These are phyloP conservation scores for Sitobion miscanthi DNA, from an alignment of 1,140 invertebrate species.

Conservation along the genomic window DNA sequence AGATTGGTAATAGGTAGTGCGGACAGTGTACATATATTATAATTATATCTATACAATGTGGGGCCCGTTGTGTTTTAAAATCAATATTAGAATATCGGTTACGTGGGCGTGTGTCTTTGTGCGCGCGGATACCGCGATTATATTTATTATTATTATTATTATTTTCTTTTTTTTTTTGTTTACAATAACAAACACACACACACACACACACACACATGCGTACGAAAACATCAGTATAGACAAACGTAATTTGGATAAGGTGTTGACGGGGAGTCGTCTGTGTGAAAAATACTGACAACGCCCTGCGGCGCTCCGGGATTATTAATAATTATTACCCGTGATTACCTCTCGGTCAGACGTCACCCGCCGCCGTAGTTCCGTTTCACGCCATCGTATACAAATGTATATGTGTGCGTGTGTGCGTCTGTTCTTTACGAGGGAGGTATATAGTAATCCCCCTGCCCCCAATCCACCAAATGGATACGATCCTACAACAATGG, in stretches of 20 bases:
- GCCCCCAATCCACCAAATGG: not conserved
- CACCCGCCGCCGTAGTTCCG: slow-evolving; percentile 32
- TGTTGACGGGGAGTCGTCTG: slow-evolving; percentile 47
- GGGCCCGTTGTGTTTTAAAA: slow-evolving; percentile 21
- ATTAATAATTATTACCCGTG: slow-evolving; percentile 54
- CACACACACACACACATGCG: not conserved
- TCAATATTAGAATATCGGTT: slow-evolving; percentile 45
- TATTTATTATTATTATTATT: slow-evolving; percentile 32
- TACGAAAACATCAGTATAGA: not conserved
- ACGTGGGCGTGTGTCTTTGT: slow-evolving; percentile 47
- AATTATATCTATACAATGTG: not conserved
- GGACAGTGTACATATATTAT: not conserved
- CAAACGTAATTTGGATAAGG: slow-evolving; percentile 48
- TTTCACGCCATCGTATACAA: slow-evolving; percentile 29
- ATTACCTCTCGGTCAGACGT: slow-evolving; percentile 52
- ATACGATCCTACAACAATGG: slow-evolving; percentile 36
- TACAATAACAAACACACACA: not conserved
- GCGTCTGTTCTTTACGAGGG: not conserved
- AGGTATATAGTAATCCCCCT: not conserved
- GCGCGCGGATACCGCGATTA: slow-evolving; percentile 28
- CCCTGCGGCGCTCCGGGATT: slow-evolving; percentile 50
- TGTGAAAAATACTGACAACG: slow-evolving; percentile 49
- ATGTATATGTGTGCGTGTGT: not conserved
- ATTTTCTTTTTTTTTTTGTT: not conserved
- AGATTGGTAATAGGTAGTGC: not conserved